phyloP scores from a whole-genome alignment of 64 coral and sea anemone genomes.

The Anthopleura sola region DNA sequence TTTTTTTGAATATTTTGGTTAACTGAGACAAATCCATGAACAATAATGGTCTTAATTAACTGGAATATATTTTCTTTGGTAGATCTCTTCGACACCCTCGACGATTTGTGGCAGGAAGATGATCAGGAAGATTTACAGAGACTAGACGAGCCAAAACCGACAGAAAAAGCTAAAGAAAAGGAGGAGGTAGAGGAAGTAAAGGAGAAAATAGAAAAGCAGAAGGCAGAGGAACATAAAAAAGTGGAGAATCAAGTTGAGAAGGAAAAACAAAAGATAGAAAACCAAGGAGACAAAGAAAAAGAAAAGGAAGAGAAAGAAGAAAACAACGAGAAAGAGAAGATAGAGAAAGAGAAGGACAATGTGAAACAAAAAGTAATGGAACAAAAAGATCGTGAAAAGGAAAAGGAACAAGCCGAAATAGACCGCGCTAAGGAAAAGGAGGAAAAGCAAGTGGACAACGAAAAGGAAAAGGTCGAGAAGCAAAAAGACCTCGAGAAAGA shows the following conservation, averaged over 20 bases:
- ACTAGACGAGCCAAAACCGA: not conserved
- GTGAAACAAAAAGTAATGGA: too few species aligned
- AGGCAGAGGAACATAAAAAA: not conserved
- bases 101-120: not conserved
- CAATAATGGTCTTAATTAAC: not conserved
- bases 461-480: not conserved
- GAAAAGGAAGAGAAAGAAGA: slow-evolving; percentile 8
- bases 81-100: not conserved
- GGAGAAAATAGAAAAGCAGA: not conserved
- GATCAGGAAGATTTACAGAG: not conserved
- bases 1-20: too few species aligned
- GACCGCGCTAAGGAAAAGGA: not conserved
- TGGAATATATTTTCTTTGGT: not conserved
- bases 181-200: not conserved
- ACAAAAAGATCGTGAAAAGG: too few species aligned
- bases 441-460: not conserved
- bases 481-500: not conserved
- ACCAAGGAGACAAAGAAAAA: slow-evolving; percentile 5
- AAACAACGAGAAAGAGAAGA: not conserved
- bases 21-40: too few species aligned
- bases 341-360: too few species aligned
- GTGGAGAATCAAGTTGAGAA: not conserved
- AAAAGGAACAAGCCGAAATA: too few species aligned
- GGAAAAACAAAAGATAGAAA: not conserved
- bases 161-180: not conserved